phyloP scores from a whole-genome alignment of 2,797 vertebrate genomes.

The Loris lydekkerianus region DNA sequence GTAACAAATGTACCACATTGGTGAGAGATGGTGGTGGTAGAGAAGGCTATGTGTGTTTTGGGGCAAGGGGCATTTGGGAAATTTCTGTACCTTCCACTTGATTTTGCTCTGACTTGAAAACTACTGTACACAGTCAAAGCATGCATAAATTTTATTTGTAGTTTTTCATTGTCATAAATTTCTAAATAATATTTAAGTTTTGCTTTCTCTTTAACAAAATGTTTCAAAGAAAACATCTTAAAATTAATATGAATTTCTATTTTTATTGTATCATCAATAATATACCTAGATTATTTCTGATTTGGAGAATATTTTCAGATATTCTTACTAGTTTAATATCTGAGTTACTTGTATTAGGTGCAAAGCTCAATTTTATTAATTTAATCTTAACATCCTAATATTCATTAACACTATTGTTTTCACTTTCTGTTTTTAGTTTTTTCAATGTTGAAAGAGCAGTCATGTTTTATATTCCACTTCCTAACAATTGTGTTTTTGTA shows the following conservation, averaged over 20 bases:
- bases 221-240: neutral
- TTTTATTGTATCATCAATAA: neutral
- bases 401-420: neutral
- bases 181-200: neutral
- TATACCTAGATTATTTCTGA: neutral
- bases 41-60: neutral
- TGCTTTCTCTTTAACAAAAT: neutral
- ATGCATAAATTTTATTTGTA: neutral
- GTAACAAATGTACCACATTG: neutral
- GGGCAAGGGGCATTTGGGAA: neutral
- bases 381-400: slow-evolving; percentile 24
- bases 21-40: too few relatives aligned
- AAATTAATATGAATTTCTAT: neutral
- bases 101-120: neutral
- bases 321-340: neutral
- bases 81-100: neutral
- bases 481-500: neutral
- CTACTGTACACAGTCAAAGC: neutral
- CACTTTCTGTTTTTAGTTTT: neutral
- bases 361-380: neutral
- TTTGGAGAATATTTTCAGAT: neutral
- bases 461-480: neutral
- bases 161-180: neutral
- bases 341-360: neutral
- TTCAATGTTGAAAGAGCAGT: neutral